These are phyloP conservation scores for Armadillidium nasatum DNA, from an alignment of 1,140 invertebrate species.

Conservation along the genomic window DNA sequence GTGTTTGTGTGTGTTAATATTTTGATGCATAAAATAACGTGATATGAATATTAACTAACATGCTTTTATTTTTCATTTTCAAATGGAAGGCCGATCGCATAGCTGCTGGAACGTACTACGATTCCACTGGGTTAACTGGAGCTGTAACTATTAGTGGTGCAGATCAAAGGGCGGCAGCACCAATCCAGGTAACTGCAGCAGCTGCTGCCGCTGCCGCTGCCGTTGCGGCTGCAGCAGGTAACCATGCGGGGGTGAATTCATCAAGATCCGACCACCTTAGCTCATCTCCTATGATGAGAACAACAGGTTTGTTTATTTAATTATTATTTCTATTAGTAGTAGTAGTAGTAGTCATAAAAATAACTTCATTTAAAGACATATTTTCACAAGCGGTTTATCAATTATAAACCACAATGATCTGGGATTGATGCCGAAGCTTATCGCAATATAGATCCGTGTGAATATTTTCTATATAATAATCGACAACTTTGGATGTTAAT, in stretches of 20 bases:
- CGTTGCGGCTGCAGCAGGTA: slow-evolving; percentile 36
- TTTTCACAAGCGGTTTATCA: no score
- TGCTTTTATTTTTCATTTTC: background rate
- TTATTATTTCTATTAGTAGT: background rate
- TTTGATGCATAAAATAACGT: no score
- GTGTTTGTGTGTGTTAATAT: background rate
- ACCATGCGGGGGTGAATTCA: slow-evolving; percentile 24
- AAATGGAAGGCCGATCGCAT: slow-evolving; percentile 40
- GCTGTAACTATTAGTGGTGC: slow-evolving; percentile 36
- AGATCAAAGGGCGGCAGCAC: slow-evolving; percentile 30
- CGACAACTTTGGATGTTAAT: no score
- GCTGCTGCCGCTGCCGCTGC: slow-evolving; percentile 36
- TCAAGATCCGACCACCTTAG: slow-evolving; percentile 41
- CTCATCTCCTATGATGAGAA: slow-evolving; percentile 42
- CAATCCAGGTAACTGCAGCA: slow-evolving; percentile 40
- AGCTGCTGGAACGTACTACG: slow-evolving; percentile 39
- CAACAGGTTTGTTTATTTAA: slow-evolving; percentile 30
- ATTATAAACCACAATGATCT: no score
- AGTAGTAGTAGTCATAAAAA: background rate
- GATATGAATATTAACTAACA: no score
- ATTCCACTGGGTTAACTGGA: slow-evolving; percentile 33
- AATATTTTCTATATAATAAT: no score
- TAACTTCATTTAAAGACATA: background rate
- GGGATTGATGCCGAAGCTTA: no score
- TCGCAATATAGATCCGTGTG: no score